Evolutionary conservation across 1,140 invertebrate genomes (phyloP).

Genomic region (honey bee (Apis mellifera)): DNA sequence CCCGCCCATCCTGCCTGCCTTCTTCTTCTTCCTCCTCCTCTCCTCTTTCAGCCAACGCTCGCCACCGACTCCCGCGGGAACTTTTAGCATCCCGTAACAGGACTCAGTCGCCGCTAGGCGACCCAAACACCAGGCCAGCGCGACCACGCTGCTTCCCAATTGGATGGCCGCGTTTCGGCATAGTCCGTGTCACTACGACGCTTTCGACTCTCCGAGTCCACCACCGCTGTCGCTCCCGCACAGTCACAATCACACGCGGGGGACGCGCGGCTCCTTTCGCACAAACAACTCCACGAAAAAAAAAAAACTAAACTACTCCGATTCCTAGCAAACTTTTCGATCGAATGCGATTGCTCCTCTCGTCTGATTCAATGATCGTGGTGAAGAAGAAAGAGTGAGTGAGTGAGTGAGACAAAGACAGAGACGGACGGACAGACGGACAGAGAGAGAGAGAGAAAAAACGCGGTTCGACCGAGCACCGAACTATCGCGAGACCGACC

Average conservation of each 20-base stretch:
- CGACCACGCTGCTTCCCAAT: conserved; percentile 49
- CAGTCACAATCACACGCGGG: no score
- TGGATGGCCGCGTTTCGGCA: conserved; percentile 48
- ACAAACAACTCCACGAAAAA: no score
- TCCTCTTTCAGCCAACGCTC: conserved; percentile 27
- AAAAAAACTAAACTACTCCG: no score
- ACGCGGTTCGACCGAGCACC: conserved; percentile 4
- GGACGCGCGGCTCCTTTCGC: no score
- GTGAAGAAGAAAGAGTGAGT: not conserved
- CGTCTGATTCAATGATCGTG: no score
- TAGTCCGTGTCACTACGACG: conserved; percentile 36
- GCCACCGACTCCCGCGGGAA: conserved; percentile 50
- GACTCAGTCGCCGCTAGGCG: conserved; percentile 70
- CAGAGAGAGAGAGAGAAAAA: not conserved
- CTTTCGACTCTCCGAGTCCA: not conserved
- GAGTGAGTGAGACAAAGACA: not conserved
- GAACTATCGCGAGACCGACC: conserved; percentile 17
- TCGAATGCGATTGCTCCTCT: not conserved
- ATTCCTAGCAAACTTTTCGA: no score
- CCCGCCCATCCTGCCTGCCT: conserved; percentile 55
- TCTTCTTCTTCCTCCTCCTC: not conserved
- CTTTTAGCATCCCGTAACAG: conserved; percentile 23
- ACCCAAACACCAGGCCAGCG: conserved; percentile 60
- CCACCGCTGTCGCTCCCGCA: no score
- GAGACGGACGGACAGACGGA: not conserved